phyloP scores from a whole-genome alignment of 2,888 invertebrate genomes.

The Sipha maydis region DNA sequence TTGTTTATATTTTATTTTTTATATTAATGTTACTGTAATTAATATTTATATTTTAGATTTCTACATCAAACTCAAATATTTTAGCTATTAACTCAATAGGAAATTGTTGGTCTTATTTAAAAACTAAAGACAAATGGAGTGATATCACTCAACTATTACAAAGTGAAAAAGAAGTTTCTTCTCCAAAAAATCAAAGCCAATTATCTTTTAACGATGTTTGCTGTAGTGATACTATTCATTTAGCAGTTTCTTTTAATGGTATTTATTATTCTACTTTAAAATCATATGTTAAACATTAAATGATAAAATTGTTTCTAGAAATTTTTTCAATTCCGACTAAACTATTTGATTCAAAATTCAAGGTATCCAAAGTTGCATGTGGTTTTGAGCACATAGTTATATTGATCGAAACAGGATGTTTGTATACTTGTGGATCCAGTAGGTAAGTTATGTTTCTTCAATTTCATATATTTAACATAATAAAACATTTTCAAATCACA shows the following conservation, averaged over 20 bases:
- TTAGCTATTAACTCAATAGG: constrained; percentile 64
- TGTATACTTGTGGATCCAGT: constrained; percentile 87
- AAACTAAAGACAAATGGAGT: constrained; percentile 62
- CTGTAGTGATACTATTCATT: constrained; percentile 69
- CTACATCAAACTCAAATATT: constrained; percentile 63
- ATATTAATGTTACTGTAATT: background rate
- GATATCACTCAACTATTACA: constrained; percentile 63
- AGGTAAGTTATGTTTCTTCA: constrained; percentile 72
- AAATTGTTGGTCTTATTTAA: constrained; percentile 64
- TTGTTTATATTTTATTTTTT: background rate
- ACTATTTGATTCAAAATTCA: constrained; percentile 70
- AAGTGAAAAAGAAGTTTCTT: constrained; percentile 58
- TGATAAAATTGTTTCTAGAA: constrained; percentile 67
- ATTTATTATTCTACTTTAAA: constrained; percentile 18
- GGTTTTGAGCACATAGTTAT: constrained; percentile 85
- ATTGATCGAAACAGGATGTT: constrained; percentile 76
- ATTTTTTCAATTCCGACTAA: constrained; percentile 75
- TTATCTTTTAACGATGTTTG: constrained; percentile 68
- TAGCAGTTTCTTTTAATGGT: constrained; percentile 68
- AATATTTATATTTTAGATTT: constrained; percentile 59
- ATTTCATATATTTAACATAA: background rate
- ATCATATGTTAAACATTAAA: background rate
- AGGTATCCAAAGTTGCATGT: constrained; percentile 75
- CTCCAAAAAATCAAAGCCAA: constrained; percentile 38
- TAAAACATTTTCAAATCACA: background rate